These are phyloP conservation scores for Silurus lanzhouensis DNA, from an alignment of 2,797 vertebrate species.

Conservation along the genomic window DNA sequence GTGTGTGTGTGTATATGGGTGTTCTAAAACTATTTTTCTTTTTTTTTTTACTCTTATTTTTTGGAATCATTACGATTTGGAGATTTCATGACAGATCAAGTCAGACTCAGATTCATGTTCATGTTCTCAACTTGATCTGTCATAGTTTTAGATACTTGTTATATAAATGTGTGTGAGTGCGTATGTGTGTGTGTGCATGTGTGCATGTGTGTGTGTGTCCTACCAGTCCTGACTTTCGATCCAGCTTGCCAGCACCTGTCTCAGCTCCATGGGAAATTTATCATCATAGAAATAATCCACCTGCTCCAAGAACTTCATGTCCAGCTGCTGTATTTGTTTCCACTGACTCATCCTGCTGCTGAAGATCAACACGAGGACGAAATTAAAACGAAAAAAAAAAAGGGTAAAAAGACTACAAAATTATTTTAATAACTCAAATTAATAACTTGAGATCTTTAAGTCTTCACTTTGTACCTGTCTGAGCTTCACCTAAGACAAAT, in stretches of 20 bases:
- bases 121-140: no score
- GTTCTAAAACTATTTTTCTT: no score
- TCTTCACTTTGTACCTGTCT: background rate
- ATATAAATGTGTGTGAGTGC: no score
- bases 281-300: slow-evolving; percentile 96
- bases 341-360: slow-evolving; percentile 91
- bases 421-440: no score
- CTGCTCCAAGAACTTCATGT: slow-evolving; percentile 91
- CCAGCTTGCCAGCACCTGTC: slow-evolving; percentile 91
- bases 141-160: no score
- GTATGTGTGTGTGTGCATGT: no score
- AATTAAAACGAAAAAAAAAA: background rate
- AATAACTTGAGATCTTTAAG: no score
- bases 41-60: no score
- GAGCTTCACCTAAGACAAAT: background rate
- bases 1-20: no score
- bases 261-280: slow-evolving; percentile 96
- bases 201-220: slow-evolving; percentile 49
- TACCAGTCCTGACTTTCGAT: slow-evolving; percentile 97
- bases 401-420: background rate
- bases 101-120: no score
- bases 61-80: no score
- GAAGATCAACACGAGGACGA: background rate
- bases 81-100: no score
- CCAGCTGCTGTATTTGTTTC: slow-evolving; percentile 94